A percentile compares a stretch with the other conserved stretches of the same genome.
Evolutionary conservation across 2,888 invertebrate genomes (phyloP).

Genomic region (Cheilosia vernalis): DNA sequence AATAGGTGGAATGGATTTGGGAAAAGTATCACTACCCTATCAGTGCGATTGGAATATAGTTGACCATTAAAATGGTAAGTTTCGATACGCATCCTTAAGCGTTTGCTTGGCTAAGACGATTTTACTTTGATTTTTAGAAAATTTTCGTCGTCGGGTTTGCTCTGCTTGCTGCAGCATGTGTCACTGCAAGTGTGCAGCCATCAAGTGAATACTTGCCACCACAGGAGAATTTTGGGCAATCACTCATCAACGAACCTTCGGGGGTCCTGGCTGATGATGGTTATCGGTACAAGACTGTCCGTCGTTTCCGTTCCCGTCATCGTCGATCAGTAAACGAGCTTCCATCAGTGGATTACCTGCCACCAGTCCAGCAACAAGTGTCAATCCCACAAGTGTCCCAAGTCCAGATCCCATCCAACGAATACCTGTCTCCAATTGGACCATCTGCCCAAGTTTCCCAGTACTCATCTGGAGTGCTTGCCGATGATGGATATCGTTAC

Average conservation of each 20-base stretch:
- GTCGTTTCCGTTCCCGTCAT: conserved; percentile 54
- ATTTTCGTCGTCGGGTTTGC: conserved; percentile 42
- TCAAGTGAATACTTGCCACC: conserved; percentile 74
- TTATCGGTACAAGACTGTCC: conserved; percentile 69
- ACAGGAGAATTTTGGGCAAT: conserved; percentile 43
- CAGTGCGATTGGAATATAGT: conserved; percentile 52
- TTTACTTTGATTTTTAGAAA: conserved; percentile 45
- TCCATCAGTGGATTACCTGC: conserved; percentile 48
- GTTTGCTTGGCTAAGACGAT: not conserved
- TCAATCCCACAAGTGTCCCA: conserved; percentile 1
- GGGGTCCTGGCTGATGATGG: conserved; percentile 62
- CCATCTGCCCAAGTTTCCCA: conserved; percentile 22
- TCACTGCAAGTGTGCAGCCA: conserved; percentile 31
- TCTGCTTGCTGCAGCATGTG: conserved; percentile 44
- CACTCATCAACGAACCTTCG: not conserved
- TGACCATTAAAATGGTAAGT: conserved; percentile 56
- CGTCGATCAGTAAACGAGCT: conserved; percentile 78
- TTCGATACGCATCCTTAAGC: not conserved
- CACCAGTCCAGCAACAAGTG: conserved; percentile 51
- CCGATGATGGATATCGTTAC: conserved; percentile 74
- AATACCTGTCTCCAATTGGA: conserved; percentile 54
- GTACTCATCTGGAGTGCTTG: conserved; percentile 39
- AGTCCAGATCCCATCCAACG: conserved; percentile 33
- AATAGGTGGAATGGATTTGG: conserved; percentile 43
- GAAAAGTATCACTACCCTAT: conserved; percentile 55